Conservation (phyloP, 1,140 invertebrate species). For the Pantala flavescens region DNA sequence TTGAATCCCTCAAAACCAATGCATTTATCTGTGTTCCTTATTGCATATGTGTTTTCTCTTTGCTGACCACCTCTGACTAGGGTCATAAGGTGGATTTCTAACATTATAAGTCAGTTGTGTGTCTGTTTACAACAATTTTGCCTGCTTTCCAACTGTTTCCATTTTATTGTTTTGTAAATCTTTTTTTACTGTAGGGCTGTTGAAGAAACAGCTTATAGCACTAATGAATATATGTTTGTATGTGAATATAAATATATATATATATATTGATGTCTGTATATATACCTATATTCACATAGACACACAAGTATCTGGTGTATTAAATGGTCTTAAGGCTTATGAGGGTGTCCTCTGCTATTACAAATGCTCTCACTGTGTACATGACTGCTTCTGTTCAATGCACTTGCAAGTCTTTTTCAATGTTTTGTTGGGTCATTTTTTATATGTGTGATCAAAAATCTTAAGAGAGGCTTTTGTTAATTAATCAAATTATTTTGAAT, state of each 20-base stretch:
- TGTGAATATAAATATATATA: too few species aligned
- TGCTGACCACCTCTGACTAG: neutral
- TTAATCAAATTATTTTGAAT: too few species aligned
- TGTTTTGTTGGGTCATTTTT: too few species aligned
- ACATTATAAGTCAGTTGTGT: neutral
- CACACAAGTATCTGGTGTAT: neutral
- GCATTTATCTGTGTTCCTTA: neutral
- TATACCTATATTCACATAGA: too few species aligned
- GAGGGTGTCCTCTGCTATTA: neutral
- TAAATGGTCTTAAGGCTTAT: neutral
- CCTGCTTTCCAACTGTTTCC: neutral
- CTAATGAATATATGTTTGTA: neutral
- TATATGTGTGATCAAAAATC: too few species aligned
- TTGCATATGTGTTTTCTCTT: neutral
- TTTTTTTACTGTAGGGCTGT: neutral
- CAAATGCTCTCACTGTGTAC: neutral
- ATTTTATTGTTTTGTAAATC: neutral
- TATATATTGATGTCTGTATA: too few species aligned
- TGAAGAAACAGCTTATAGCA: neutral
- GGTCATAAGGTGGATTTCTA: neutral
- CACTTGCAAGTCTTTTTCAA: neutral
- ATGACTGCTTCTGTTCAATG: neutral
- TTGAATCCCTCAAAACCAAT: neutral
- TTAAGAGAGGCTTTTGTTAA: too few species aligned
- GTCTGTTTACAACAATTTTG: neutral